Evolutionary conservation across 2,888 invertebrate species (phyloP).

Genomic region (Tineola bisselliella): DNA sequence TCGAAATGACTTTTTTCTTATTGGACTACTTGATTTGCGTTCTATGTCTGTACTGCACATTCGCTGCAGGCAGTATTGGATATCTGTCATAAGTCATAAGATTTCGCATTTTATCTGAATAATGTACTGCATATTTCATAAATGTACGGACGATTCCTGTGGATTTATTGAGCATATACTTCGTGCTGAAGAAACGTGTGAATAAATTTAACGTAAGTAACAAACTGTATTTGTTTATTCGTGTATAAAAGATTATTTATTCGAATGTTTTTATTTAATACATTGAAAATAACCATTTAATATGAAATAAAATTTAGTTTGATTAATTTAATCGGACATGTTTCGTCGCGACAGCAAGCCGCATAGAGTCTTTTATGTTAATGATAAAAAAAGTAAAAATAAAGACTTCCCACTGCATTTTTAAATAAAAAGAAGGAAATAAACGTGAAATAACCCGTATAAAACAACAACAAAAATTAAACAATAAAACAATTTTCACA

Average conservation of each 20-base stretch:
- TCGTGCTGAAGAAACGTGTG: not conserved
- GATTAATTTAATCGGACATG: too few species aligned
- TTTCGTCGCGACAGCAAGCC: too few species aligned
- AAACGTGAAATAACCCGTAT: too few species aligned
- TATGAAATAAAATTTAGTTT: too few species aligned
- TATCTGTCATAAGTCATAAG: conserved; percentile 55
- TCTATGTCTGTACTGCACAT: conserved; percentile 48
- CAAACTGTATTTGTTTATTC: not conserved
- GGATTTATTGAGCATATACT: conserved; percentile 24
- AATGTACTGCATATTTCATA: conserved; percentile 33
- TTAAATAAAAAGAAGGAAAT: too few species aligned
- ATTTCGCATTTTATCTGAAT: conserved; percentile 43
- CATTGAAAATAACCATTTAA: too few species aligned
- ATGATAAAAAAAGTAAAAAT: too few species aligned
- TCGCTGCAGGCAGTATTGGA: conserved; percentile 49
- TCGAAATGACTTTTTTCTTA: conserved; percentile 3
- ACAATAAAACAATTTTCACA: not conserved
- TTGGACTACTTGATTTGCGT: conserved; percentile 52
- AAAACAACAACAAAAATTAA: too few species aligned
- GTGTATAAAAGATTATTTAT: too few species aligned
- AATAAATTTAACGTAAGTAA: not conserved
- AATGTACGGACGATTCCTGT: conserved; percentile 23
- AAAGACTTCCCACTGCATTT: too few species aligned
- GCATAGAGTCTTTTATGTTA: too few species aligned
- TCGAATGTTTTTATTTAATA: too few species aligned